Evolutionary conservation across 1,140 invertebrate genomes (phyloP), one percentile per base, ranked within the genome.

Genomic region (Ceratosolen solmsi): DNA sequence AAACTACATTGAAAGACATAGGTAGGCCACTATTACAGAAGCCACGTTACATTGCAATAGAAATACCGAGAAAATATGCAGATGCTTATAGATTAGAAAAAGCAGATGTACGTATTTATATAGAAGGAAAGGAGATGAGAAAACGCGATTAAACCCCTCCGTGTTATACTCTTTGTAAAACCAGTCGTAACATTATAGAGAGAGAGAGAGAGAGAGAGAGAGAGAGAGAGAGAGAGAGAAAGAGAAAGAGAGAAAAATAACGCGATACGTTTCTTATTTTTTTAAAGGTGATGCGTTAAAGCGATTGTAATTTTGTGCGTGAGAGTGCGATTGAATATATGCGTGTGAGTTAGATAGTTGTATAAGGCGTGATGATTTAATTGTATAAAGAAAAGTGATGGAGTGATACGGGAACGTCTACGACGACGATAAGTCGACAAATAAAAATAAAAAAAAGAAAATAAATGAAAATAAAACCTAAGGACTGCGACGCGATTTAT

Each of bases 351-450:
- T 81, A 68, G 60, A 68, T 81, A 81, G 72, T 82, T 82, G 80
- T 76, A 33, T 82, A 82, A 76, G 80, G 73, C 80, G 73, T 77
- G 80, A 82, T 81, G 71, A 75, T 82, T 70, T 76, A 71, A 82
- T 60, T 82, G 80, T 82, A 76, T 60, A 72, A 82, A 73, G 74
- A 72, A 60, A 77, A 72, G 54, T 63, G 38, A 77, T 70, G 60
- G 65, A 70, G 74, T 49, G 65, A 78, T 78, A 73, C 56, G 81
- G 75, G 51, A 82, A 82, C 81, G 74, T 78, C 70, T 78, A 33
- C 54, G 70, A 78, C 68, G 81, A 78, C 73, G 73, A 82, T 82
- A 82, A 82, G 74, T 82, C 74, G 73, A 70, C 74, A 58, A 72
- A 22, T 77, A 81, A 38, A 76, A 75, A 25, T 72, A 58, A 72